Evolutionary conservation across 2,113 vertebrate species (phyloP), one percentile per base, ranked within the genome.

Genomic region (Tamias sibiricus): DNA sequence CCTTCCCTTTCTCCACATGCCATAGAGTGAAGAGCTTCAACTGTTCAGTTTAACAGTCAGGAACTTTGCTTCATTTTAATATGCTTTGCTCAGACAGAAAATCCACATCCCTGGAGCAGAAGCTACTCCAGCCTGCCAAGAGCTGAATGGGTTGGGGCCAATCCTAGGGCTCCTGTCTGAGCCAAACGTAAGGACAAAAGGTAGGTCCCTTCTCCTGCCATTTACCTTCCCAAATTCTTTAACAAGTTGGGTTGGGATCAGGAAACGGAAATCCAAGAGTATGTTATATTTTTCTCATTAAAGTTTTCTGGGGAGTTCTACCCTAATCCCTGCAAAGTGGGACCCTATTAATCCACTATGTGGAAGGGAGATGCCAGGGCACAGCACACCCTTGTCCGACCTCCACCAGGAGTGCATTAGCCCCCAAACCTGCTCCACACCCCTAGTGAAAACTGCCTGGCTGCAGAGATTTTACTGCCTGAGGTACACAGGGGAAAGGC

Each of bases 1-100:
- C 59, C 13, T 0, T 0, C 6, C 1, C 1, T 37, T 37, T 40
- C 28, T 68, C 37, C 42, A 72, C 0, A 0, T 0, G 13, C 2
- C 28, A 0, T 6, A 28, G 19, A 1, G 9, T 90, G 30, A 4
- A 3, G 52, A 49, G 26, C 72, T 71, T 66, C 40, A 57, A 30
- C 47, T 54, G 19, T 42, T 77, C 9, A 16, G 12, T 24, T 54
- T 14, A 93, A 83, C 7, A 11, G 4, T 75, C 8, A 35, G 24
- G 22, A 87, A 54, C 26, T 28, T 86, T 22, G 49, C 20, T 85
- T 96, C 47, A 40, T 85, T 90, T 72, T 71, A 66, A 62, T n/a
- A 49, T 54, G 7, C 64, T 91, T 92, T 90, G 37, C 37, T 90
- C 40, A 37, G 49, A 88, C 74, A 80, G 37, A 13, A 80, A 92